Base-by-base conservation (phyloP, 2,113 vertebrate genomes). In the Barbus barbus region DNA sequence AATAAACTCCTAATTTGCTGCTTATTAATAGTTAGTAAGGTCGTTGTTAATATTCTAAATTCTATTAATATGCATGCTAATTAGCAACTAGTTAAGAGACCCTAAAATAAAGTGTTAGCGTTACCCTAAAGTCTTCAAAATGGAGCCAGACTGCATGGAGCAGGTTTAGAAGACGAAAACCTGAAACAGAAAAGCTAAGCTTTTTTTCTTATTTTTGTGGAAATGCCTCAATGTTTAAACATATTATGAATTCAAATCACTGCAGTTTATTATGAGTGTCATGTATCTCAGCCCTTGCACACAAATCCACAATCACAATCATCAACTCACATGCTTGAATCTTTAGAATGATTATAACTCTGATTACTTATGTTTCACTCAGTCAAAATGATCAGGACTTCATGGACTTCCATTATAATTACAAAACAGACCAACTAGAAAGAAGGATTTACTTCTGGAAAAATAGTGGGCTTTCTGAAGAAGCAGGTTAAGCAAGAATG, bases 321-420 rank as follows among this genome's bases (percentile, higher is more conserved):
- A 73, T 26, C 71, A 44, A 16, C 41, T 73, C 71, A 5, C 33
- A 69, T 38, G 38, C 33, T 38, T 38, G 26, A 38, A 69, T 69
- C 33, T 38, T 69, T 69, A 38, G 7, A 73, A 26, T 73, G 71
- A 73, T 73, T 44, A 73, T 73, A n/a, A n/a, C 53, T 58, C 53
- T 58, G 53, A 69, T 69, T 38, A 9, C 20, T 69, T 69, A 11
- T 12, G 31, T 36, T 69, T n/a, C 65, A 38, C 31, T 69, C 65
- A 36, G 31, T 31, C 20, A 22, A 69, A 36, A 36, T 69, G 18
- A 69, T 36, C 65, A 69, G 20, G 33, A 69, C 31, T 69, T 69
- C 3, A 38, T 46, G 41, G 71, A 73, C 71, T 46, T 73, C 3
- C 6, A 46, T 73, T 73, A 44, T 13, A 26, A 26, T 73, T 44